Evolutionary conservation across 2,888 invertebrate genomes (phyloP), one percentile per base, ranked within the genome.

Genomic region (Biston stratarius): DNA sequence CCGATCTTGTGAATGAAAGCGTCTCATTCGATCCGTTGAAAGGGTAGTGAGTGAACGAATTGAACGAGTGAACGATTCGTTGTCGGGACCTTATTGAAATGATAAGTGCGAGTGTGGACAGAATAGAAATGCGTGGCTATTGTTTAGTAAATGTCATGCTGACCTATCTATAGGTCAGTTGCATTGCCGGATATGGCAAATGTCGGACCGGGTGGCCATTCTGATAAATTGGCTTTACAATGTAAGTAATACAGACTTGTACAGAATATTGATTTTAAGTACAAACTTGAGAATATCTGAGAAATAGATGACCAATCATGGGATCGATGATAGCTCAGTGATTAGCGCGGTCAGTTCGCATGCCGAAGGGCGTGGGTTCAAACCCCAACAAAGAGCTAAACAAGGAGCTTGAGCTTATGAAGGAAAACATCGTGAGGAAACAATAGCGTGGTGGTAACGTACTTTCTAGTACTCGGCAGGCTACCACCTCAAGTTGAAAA

Each of bases 1-100:
- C 78, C 80, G 79, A 77, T 83, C 77, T 79, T 75, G 78, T 80
- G 74, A 77, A 76, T 74, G 79, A 55, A 74, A 74, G 71, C 72
- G 71, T 80, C 80, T 80, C 77, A 75, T 78, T 80, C 77, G 74
- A 70, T 75, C 74, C 74, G 52, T 51, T 62, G 49, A 74, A 64
- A 62, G 60, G 55, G 64, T 62, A 53, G 33, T 52, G 66, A 66
- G 45, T 61, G 61, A 66, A 61, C 38, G 48, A 58, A 47, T 53
- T 56, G 64, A 64, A 47, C 60, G 62, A 61, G 47, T 67, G 60
- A 69, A 51, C 64, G 63, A 58, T 60, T 66, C 36, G 47, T 48
- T 69, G 63, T 57, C 33, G 34, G 60, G 33, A 45, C 60, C 53
- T 40, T 51, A 61, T 58, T 64, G 58, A 59, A 65, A 59, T 63